Evolutionary conservation across 2,888 invertebrate genomes (phyloP).

Genomic region (Lasioglossum zephyrum): DNA sequence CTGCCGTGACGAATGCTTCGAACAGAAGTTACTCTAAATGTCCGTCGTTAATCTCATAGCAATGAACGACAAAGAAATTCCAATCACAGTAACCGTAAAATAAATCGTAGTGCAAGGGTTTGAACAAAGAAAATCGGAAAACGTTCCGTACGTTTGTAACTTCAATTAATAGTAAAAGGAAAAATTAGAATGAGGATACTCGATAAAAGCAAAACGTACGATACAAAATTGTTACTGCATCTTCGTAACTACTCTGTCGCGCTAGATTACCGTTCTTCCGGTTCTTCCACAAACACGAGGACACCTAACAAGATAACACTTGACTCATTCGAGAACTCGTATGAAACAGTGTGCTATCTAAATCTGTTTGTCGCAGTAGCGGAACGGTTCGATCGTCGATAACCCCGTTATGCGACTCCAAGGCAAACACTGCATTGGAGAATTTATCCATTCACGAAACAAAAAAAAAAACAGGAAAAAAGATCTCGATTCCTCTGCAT

Average conservation of each 20-base stretch:
- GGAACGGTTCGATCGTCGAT: conserved; percentile 5
- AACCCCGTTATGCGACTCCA: conserved; percentile 17
- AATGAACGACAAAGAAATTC: too few species aligned
- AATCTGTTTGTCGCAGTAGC: not conserved
- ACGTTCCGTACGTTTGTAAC: not conserved
- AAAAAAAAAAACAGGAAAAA: not conserved
- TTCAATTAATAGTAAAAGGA: not conserved
- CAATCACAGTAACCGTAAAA: not conserved
- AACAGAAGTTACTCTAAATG: not conserved
- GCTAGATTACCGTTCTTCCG: not conserved
- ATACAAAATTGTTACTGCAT: not conserved
- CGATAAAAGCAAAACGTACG: not conserved
- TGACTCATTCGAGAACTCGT: not conserved
- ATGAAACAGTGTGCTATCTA: not conserved
- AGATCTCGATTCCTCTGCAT: not conserved
- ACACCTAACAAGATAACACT: not conserved
- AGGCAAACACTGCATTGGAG: not conserved
- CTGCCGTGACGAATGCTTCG: not conserved
- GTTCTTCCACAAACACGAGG: not conserved
- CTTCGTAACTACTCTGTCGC: not conserved
- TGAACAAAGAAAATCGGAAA: not conserved
- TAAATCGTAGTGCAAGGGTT: not conserved
- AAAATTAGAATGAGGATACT: not conserved
- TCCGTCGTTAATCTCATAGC: too few species aligned
- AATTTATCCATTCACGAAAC: not conserved